Percentiles rank a stretch among this genome's conserved stretches.
These are phyloP conservation scores for Calephelis perditalis DNA, from an alignment of 2,888 invertebrate species.

Conservation along the genomic window DNA sequence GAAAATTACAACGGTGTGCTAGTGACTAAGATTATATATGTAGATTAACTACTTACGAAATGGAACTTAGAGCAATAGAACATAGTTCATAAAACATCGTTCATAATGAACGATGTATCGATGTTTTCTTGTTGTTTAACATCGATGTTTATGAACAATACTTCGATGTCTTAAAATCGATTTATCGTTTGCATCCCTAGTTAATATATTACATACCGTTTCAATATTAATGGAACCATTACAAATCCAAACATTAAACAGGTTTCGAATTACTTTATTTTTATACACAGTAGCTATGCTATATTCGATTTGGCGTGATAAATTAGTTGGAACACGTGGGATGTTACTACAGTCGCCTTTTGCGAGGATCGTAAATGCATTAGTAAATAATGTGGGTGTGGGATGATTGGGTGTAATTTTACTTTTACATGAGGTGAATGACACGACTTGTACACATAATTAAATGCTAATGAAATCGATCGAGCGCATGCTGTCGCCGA, in stretches of 20 bases:
- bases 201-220: background rate
- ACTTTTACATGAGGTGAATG: conserved; percentile 63
- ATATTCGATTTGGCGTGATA: conserved; percentile 34
- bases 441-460: conserved; percentile 40
- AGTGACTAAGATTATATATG: too few species aligned
- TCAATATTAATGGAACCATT: conserved; percentile 1
- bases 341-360: conserved; percentile 40
- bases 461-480: conserved; percentile 37
- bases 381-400: conserved; percentile 61
- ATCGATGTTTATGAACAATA: too few species aligned
- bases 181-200: too few species aligned
- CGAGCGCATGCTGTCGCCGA: conserved; percentile 27
- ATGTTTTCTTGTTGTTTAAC: too few species aligned
- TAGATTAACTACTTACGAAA: too few species aligned
- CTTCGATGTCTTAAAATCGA: too few species aligned
- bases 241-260: background rate
- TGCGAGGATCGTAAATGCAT: conserved; percentile 60
- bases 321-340: conserved; percentile 42
- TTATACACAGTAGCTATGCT: conserved; percentile 20
- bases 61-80: too few species aligned
- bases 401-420: conserved; percentile 66
- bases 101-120: too few species aligned
- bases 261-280: conserved; percentile 9
- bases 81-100: too few species aligned
- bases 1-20: too few species aligned